Evolutionary conservation across 2,113 vertebrate species (phyloP), one percentile per base, ranked within the genome.

Genomic region (Lagopus leucura): DNA sequence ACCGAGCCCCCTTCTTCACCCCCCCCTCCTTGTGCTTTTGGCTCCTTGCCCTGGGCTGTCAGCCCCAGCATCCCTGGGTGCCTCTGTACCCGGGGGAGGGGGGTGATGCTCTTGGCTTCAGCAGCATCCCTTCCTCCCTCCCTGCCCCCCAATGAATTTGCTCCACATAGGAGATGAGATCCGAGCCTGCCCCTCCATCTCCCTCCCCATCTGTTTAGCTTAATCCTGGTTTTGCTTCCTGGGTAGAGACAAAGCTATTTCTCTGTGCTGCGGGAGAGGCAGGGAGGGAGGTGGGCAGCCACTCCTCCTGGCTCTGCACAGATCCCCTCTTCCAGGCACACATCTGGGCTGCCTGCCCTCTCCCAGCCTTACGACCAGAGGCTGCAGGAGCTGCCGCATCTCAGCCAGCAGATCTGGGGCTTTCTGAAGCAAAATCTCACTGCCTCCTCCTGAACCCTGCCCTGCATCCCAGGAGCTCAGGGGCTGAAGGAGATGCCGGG

Each of bases 261-360:
- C 83, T 90, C 54, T 6, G 30, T 19, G 60, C 89, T 47, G 57
- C 4, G 47, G 86, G 72, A 82, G 43, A 34, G 10, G n/a, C n/a
- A 43, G 63, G 58, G 22, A 74, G 73, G 20, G 89, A 70, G 65
- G 52, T 72, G 70, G 48, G 55, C 91, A 93, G 92, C 88, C 91
- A 88, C 82, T 34, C 67, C n/a, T 92, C 50, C 43, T 66, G 83
- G 80, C 90, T 86, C 27, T 4, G 7, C 63, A 25, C 8, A 0
- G 27, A 94, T 47, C 60, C 52, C 60, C 61, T 86, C 52, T 17
- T 22, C 61, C 1, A 16, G 75, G 90, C 42, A 5, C 85, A 77
- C 95, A 92, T 88, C 93, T 94, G 93, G 93, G 77, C 87, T 38
- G 60, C 71, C 66, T 64, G 74, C 66, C 90, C 72, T 88, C 86